Conservation (phyloP, 2,797 vertebrate genomes). For the Gila robusta region DNA sequence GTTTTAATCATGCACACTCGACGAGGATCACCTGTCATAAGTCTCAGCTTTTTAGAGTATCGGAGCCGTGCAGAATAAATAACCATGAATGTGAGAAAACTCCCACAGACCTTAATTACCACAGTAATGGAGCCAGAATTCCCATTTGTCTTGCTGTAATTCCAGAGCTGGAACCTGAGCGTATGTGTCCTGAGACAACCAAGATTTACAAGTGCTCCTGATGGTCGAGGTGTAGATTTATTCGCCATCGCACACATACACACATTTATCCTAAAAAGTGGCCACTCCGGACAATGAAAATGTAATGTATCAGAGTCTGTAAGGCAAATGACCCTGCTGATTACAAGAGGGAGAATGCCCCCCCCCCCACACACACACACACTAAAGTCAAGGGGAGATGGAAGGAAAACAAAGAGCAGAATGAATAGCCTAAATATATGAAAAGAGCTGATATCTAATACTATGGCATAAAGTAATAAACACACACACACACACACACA, state of each 20-base stretch:
- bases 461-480: constrained; percentile 38
- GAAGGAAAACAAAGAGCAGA: too few species aligned
- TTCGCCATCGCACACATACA: constrained; percentile 22
- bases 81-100: constrained; percentile 24
- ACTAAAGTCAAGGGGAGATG: too few species aligned
- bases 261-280: neutral
- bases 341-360: constrained; percentile 27
- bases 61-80: constrained; percentile 47
- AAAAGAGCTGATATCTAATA: constrained; percentile 35
- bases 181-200: constrained; percentile 30
- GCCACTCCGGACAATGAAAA: constrained; percentile 40
- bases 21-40: constrained; percentile 37
- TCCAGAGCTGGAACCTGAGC: constrained; percentile 46
- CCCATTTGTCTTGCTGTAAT: constrained; percentile 56
- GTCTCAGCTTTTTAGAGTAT: constrained; percentile 33
- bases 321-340: constrained; percentile 38
- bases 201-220: constrained; percentile 53
- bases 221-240: constrained; percentile 52
- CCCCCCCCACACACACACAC: neutral
- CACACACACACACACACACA: neutral
- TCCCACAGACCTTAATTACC: constrained; percentile 54
- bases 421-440: constrained; percentile 33
- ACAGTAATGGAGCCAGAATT: constrained; percentile 50
- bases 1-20: constrained; percentile 22
- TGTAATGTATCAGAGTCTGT: constrained; percentile 46